Conservation (phyloP, 2,888 invertebrate genomes). For the Sinhomidia bicolor region DNA sequence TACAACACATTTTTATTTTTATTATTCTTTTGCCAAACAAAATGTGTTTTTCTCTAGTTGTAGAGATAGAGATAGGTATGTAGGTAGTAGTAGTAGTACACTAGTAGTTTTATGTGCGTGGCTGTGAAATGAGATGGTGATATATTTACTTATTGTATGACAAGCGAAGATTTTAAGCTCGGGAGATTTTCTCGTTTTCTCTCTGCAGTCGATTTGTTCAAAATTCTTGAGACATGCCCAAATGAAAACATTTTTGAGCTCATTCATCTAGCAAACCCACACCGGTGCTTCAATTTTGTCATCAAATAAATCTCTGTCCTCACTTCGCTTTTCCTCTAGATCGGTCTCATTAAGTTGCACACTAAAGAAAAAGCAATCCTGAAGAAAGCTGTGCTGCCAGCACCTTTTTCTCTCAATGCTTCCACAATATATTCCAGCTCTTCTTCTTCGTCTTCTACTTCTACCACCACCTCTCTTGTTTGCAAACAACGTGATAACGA, state of each 20-base stretch:
- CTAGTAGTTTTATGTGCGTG: no score
- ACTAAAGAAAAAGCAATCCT: constrained; percentile 37
- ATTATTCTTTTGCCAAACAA: not conserved
- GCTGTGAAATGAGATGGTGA: constrained; percentile 51
- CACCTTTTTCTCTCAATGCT: not conserved
- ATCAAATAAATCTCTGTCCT: constrained; percentile 73
- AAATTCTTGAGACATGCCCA: constrained; percentile 68
- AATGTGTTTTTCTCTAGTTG: no score
- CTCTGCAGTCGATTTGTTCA: constrained; percentile 70
- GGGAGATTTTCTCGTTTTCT: constrained; percentile 65
- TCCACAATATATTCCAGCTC: not conserved
- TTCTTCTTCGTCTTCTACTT: not conserved
- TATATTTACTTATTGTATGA: constrained; percentile 66
- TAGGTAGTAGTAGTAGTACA: not conserved
- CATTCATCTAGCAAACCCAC: constrained; percentile 66
- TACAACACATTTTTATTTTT: not conserved
- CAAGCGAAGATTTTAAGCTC: constrained; percentile 70
- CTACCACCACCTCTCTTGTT: constrained; percentile 2
- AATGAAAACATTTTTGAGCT: constrained; percentile 72
- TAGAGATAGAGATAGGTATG: no score
- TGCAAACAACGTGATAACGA: constrained; percentile 24
- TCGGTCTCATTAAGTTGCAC: constrained; percentile 68
- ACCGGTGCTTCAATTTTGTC: constrained; percentile 71
- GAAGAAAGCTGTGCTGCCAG: constrained; percentile 16
- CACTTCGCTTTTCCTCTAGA: constrained; percentile 67